phyloP scores from a whole-genome alignment of 2,888 invertebrate species.

The Tachina fera region DNA sequence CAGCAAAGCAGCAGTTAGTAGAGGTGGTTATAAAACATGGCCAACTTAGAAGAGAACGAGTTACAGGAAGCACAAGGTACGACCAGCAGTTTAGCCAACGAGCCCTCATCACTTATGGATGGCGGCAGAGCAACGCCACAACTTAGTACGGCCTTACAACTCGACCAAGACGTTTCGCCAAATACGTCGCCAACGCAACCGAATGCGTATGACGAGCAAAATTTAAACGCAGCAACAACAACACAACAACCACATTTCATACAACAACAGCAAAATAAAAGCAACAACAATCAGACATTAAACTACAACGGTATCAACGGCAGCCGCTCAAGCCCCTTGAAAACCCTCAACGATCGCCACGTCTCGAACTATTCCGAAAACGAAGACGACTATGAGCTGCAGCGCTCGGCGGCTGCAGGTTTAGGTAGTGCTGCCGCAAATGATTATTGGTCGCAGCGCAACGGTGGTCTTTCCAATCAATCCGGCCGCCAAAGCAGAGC shows the following conservation, averaged over 20 bases:
- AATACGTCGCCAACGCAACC: constrained; percentile 74
- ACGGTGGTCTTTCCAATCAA: constrained; percentile 75
- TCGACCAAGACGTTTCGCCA: constrained; percentile 80
- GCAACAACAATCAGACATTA: constrained; percentile 47
- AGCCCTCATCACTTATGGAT: constrained; percentile 76
- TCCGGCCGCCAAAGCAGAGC: constrained; percentile 66
- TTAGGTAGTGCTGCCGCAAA: constrained; percentile 68
- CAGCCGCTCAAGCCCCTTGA: constrained; percentile 77
- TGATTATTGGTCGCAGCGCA: constrained; percentile 77
- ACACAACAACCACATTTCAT: constrained; percentile 71
- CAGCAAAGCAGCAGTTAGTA: constrained; percentile 1
- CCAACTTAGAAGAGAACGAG: constrained; percentile 70
- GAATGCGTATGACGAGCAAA: constrained; percentile 71
- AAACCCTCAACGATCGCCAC: constrained; percentile 70
- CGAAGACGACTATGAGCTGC: constrained; percentile 77
- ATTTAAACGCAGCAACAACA: constrained; percentile 71
- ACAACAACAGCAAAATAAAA: constrained; percentile 73
- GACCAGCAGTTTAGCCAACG: constrained; percentile 65
- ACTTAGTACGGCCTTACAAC: constrained; percentile 81
- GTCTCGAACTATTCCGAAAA: constrained; percentile 74
- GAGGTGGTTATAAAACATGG: constrained; percentile 63
- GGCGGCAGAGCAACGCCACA: constrained; percentile 80
- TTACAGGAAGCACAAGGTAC: constrained; percentile 64
- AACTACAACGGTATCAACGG: constrained; percentile 67
- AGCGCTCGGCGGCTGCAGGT: constrained; percentile 64